These are phyloP conservation scores for Capreolus pygargus DNA, from an alignment of 2,113 vertebrate genomes.

Conservation along the genomic window DNA sequence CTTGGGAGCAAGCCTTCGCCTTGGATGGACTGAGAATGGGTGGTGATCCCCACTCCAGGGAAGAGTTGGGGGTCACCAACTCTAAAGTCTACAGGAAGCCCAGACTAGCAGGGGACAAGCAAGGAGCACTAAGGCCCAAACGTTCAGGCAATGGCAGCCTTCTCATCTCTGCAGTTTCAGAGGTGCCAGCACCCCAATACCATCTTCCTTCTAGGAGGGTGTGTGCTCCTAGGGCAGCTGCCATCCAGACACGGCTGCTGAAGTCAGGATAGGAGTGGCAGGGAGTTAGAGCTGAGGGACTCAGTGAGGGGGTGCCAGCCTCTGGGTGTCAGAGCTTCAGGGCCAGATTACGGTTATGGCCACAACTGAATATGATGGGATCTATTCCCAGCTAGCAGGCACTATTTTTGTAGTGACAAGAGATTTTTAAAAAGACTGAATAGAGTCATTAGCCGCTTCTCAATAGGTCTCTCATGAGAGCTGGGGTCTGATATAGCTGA, in stretches of 20 bases:
- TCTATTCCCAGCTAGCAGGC: background rate
- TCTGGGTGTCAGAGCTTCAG: background rate
- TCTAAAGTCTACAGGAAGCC: background rate
- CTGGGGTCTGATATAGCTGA: background rate
- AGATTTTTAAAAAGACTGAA: background rate
- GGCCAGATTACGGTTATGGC: background rate
- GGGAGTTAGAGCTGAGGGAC: background rate
- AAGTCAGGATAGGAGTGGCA: background rate
- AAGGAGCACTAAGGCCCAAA: background rate
- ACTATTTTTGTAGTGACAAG: background rate
- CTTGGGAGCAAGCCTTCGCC: background rate
- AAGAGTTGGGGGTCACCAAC: background rate
- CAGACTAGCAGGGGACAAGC: background rate
- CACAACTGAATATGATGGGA: background rate
- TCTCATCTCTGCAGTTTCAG: background rate
- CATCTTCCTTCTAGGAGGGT: background rate
- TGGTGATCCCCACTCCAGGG: background rate
- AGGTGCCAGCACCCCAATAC: background rate
- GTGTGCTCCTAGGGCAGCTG: background rate
- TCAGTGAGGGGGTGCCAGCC: rapidly evolving
- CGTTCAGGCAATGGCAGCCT: background rate
- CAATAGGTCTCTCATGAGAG: background rate
- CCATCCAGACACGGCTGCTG: background rate
- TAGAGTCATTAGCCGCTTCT: background rate
- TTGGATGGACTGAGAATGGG: background rate